Evolutionary conservation across 2,888 invertebrate species (phyloP).

Genomic region (Anoplius nigerrimus): DNA sequence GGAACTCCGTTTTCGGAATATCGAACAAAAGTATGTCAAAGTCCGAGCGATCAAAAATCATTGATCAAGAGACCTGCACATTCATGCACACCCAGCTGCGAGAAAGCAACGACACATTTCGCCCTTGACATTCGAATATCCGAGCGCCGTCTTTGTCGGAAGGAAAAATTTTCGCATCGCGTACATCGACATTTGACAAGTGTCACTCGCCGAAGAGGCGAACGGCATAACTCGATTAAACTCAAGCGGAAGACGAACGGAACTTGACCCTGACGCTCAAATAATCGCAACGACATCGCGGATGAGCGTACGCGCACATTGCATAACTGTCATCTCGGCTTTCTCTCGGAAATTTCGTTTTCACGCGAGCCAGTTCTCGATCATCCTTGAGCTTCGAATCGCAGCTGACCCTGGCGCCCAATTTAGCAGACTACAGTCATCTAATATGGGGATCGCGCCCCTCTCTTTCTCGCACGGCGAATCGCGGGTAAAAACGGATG

Average conservation of each 20-base stretch:
- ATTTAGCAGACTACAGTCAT: constrained; percentile 73
- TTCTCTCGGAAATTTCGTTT: constrained; percentile 29
- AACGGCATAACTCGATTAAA: constrained; percentile 33
- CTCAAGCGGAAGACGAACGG: constrained; percentile 38
- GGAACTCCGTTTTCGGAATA: no score
- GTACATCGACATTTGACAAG: no score
- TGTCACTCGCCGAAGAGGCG: background rate
- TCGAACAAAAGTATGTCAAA: no score
- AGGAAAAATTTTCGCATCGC: no score
- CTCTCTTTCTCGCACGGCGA: constrained; percentile 17
- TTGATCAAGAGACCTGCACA: no score
- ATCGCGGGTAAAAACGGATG: background rate
- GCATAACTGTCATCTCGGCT: constrained; percentile 46
- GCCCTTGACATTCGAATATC: no score
- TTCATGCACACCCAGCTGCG: no score
- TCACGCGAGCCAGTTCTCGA: constrained; percentile 18
- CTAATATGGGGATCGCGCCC: constrained; percentile 67
- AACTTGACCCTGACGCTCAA: constrained; percentile 20
- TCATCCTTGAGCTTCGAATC: constrained; percentile 67
- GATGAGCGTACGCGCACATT: constrained; percentile 24
- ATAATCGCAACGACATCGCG: constrained; percentile 17
- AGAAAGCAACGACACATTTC: no score
- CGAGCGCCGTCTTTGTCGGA: no score
- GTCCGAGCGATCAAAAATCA: no score
- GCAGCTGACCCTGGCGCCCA: constrained; percentile 71